Conservation (phyloP, 1,140 invertebrate genomes). For the Halesus radiatus region DNA sequence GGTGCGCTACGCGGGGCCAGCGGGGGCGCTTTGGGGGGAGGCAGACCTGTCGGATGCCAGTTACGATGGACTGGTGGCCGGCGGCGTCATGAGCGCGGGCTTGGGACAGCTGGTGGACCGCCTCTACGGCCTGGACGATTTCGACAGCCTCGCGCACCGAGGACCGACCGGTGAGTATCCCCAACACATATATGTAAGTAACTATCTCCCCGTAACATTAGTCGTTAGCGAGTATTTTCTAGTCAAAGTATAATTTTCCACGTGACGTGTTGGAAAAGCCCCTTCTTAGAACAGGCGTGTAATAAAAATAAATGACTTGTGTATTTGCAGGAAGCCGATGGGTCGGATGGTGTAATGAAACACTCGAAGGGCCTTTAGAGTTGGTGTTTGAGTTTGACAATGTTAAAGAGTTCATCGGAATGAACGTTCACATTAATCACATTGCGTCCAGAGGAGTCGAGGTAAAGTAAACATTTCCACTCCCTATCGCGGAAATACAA, state of each 20-base stretch:
- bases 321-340: constrained; percentile 78
- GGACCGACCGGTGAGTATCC: constrained; percentile 68
- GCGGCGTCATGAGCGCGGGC: constrained; percentile 77
- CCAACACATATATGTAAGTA: too few species aligned
- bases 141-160: constrained; percentile 68
- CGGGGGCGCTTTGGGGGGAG: constrained; percentile 81
- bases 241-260: too few species aligned
- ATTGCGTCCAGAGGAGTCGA: constrained; percentile 80
- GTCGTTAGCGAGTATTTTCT: too few species aligned
- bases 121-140: constrained; percentile 71
- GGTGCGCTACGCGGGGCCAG: constrained; percentile 83
- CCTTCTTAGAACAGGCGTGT: neutral
- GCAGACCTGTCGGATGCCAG: constrained; percentile 88
- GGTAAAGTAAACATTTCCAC: constrained; percentile 67
- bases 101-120: constrained; percentile 90
- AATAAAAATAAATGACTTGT: neutral
- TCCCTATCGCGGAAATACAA: too few species aligned
- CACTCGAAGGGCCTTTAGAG: constrained; percentile 72
- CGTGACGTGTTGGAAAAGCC: too few species aligned
- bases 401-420: constrained; percentile 80
- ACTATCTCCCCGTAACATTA: too few species aligned
- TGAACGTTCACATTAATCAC: constrained; percentile 84
- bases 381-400: constrained; percentile 86
- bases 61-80: constrained; percentile 86
- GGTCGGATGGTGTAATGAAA: constrained; percentile 89